Conservation (phyloP, 2,888 invertebrate genomes). For the Patella ulyssiponensis region DNA sequence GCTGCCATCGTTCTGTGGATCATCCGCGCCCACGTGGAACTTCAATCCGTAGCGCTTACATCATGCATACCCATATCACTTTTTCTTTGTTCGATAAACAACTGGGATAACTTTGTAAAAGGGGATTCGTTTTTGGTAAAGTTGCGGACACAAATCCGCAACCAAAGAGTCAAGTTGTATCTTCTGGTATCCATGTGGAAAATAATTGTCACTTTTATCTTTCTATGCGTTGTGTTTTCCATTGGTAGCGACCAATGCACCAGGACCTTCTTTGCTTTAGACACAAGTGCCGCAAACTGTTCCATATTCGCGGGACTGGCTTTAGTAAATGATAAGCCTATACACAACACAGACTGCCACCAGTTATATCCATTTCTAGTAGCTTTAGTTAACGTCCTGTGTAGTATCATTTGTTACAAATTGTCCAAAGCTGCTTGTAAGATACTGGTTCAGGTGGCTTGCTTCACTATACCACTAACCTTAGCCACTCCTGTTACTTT, state of each 20-base stretch:
- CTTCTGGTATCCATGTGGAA: constrained; percentile 47
- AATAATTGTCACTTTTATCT: constrained; percentile 44
- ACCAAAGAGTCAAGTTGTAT: constrained; percentile 27
- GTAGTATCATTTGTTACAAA: constrained; percentile 52
- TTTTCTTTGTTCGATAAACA: constrained; percentile 89
- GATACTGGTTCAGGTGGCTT: constrained; percentile 50
- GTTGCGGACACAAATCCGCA: constrained; percentile 15
- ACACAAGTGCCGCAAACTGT: constrained; percentile 22
- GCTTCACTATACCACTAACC: constrained; percentile 51
- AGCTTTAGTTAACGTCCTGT: constrained; percentile 45
- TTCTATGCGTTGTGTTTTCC: constrained; percentile 46
- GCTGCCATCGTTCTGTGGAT: constrained; percentile 41
- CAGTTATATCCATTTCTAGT: constrained; percentile 48
- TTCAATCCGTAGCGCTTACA: constrained; percentile 75
- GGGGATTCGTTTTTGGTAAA: constrained; percentile 27
- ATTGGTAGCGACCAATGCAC: constrained; percentile 38
- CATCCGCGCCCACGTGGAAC: constrained; percentile 13
- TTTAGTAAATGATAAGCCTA: constrained; percentile 28
- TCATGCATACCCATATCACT: constrained; percentile 83
- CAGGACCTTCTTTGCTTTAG: constrained; percentile 39
- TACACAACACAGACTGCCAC: constrained; percentile 32
- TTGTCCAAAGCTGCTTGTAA: constrained; percentile 53
- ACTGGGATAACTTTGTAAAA: constrained; percentile 97
- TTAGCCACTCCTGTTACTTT: constrained; percentile 49
- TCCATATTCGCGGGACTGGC: constrained; percentile 34